Base-by-base conservation (phyloP, 2,113 vertebrate species). In the Ellobius talpinus region DNA sequence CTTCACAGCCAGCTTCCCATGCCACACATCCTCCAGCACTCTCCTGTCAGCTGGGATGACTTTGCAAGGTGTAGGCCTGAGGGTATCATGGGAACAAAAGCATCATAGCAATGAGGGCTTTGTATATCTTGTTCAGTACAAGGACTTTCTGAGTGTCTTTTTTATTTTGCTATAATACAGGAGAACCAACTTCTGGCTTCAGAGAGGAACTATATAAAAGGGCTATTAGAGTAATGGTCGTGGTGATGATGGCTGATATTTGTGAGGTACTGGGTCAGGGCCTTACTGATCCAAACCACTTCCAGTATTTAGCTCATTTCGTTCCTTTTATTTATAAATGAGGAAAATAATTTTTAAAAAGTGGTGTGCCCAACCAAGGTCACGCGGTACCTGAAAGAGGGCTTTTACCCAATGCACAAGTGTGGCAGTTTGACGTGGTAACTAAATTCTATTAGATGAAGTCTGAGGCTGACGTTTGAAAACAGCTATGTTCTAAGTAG, bases 251-350 rank as follows among this genome's bases (percentile, higher is more conserved):
- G 24, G 47, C 73, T 82, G 47, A 58, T 36, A 47, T 90, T 63
- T 72, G 19, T 89, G 47, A 74, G 45, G 65, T 42, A 5, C 47
- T 47, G 3, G 92, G 52, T 79, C 31, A 78, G 65, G 23, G 36
- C 12, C 52, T 79, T 52, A 16, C 61, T 61, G 26, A 65, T 84
- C 77, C 66, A 58, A 23, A 77, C 73, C 33, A 91, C 76, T 93
- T 55, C 3, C 16, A 42, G 24, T 26, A 68, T 72, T 87, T 74
- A 11, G 19, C 16, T 79, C 45, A 45, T 58, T 55, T 76, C 36
- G n/a, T 88, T 65, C 47, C 66, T 87, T 89, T 81, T 87, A 55
- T 93, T 82, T 96, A 81, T 86, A 94, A 89, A 42, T 77, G 19
- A 94, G 36, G 39, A 90, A 94, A 91, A 31, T 52, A 12, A 24